Base-by-base conservation (phyloP, 2,797 vertebrate species). In the Schizothorax lantsangensis region DNA sequence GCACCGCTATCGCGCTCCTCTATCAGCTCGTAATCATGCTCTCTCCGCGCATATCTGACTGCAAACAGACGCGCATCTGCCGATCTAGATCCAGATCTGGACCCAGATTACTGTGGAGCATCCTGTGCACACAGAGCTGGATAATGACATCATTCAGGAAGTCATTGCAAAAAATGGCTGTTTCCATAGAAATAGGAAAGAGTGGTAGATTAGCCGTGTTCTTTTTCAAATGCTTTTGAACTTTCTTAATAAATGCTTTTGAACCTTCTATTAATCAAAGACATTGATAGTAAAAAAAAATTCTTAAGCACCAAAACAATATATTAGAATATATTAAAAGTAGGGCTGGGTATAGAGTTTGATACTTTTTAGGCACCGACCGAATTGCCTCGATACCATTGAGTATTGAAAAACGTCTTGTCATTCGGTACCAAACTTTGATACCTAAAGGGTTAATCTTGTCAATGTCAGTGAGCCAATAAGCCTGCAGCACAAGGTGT, bases 61-160 rank as follows among this genome's bases (percentile, higher is more conserved):
- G 77, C 38, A 49, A 59, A 33, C 78, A 77, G 82, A 45, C 40
- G 9, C 43, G 15, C 66, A 47, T 68, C 72, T 85, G 66, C 85
- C 88, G 87, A 89, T 87, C 86, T 88, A 91, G 92, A 93, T 92
- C 89, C 86, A 71, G 59, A 77, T 66, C 73, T 73, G 79, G 49
- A 62, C 47, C 17, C 26, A 45, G 84, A 71, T 85, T 88, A 73
- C 86, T 88, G 85, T 89, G 64, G 86, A 91, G 92, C 89, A 87
- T 92, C 91, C 89, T 91, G 92, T 93, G 91, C 90, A 92, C 92
- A 92, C 92, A 92, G 89, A 91, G 91, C 91, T 93, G 92, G 94
- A 94, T 94, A 94, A 95, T 94, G 93, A 91, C 93, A 59, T 79
- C 21, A 57, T 72, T 94, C 92, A 85, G 92, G 92, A 92, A 91